Base-by-base conservation (phyloP, 53 echinoderm and acorn worm species). In the Echinarachnius parma region DNA sequence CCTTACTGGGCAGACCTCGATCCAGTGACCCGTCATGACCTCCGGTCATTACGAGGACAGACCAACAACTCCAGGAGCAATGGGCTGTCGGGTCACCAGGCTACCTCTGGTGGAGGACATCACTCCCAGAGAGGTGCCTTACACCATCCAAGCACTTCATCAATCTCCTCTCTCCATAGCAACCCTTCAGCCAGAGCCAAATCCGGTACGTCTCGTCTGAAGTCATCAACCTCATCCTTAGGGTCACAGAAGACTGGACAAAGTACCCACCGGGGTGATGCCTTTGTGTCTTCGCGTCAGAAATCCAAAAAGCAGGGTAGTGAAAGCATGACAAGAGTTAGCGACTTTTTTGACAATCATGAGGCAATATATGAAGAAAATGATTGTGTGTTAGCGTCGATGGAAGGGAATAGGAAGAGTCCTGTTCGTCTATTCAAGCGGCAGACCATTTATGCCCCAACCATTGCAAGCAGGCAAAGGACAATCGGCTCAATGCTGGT, bases 401-500 rank as follows among this genome's bases (percentile, higher is more conserved):
- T 21, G 31, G 48, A 28, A 48, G 33, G 34, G 19, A 49, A 19
- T 20, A 49, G 20, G n/a, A 48, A 21, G 3, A 27, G 19, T 3
- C 34, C 14, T 8, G 20, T 0, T 24, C 30, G 48, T 42, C 14
- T 58, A 8, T 81, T 79, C 39, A 50, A 56, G 48, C 63, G 94
- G 15, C 81, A 83, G 15, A 67, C 83, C 27, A 42, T 92, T 16
- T 92, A 83, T 75, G 88, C 91, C 21, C 88, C 88, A 8, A 98
- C 98, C 5, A 61, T 92, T 2, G 82, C 92, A 24, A 98, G 98
- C 34, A 74, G 98, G 60, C 88, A 83, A 66, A 79, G 88, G 58
- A 78, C 80, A 28, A 55, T 87, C 5, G 81, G 80, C 48, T 91
- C 91, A 14, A 57, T 85, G 31, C 47, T 72, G 37, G 74, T 72